A percentile compares a stretch with the other conserved stretches of the same genome.
Conservation (phyloP, 2,888 invertebrate species). For the Elgonia sp. region DNA sequence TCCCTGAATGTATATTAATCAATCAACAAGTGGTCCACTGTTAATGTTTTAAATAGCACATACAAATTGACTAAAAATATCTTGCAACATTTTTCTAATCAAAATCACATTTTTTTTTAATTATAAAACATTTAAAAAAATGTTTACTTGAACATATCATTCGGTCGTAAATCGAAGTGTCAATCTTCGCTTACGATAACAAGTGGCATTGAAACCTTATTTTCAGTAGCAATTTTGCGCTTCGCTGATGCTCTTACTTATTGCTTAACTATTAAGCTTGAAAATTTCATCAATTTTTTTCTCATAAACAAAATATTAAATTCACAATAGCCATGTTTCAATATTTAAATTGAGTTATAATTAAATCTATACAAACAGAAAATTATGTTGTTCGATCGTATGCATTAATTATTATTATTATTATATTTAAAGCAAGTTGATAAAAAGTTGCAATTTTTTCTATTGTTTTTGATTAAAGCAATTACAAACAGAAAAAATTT, state of each 20-base stretch:
- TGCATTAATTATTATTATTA: too few species aligned
- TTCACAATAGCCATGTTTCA: too few species aligned
- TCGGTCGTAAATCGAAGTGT: neutral
- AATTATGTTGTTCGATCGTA: too few species aligned
- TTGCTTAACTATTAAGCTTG: neutral
- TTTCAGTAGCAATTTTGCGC: slow-evolving; percentile 21
- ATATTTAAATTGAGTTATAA: too few species aligned
- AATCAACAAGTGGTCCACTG: neutral
- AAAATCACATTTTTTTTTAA: neutral
- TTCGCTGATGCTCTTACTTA: neutral
- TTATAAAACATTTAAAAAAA: too few species aligned
- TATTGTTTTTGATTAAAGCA: slow-evolving; percentile 26
- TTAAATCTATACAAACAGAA: too few species aligned
- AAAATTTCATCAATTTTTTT: neutral
- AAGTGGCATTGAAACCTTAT: slow-evolving; percentile 39
- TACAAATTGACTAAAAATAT: neutral
- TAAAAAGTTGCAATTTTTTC: neutral
- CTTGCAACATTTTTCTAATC: neutral
- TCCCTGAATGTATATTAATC: neutral
- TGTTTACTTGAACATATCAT: neutral
- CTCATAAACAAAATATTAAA: neutral
- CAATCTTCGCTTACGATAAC: slow-evolving; percentile 23
- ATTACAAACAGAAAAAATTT: slow-evolving; percentile 75
- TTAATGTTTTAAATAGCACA: neutral
- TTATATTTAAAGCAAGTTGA: too few species aligned